phyloP scores from a whole-genome alignment of 2,797 vertebrate species.

The Sorex maritimensis region DNA sequence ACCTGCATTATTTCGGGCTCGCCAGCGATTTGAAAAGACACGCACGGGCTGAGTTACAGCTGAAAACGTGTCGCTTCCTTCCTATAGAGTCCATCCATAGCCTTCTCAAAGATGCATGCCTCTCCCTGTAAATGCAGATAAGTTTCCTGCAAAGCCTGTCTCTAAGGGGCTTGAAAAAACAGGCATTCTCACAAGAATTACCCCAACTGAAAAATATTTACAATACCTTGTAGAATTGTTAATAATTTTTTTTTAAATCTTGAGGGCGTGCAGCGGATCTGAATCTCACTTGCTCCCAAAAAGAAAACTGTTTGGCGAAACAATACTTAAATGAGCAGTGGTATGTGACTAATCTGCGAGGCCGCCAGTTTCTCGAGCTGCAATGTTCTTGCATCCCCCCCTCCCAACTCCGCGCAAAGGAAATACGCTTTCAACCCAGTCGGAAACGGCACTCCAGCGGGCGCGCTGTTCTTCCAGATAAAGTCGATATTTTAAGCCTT shows the following conservation, averaged over 20 bases:
- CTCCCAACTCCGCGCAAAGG: conserved; percentile 66
- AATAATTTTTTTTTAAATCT: conserved; percentile 51
- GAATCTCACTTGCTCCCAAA: conserved; percentile 41
- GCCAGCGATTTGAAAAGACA: conserved; percentile 40
- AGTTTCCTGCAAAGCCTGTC: conserved; percentile 16
- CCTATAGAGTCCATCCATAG: not conserved
- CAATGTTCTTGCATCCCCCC: conserved; percentile 41
- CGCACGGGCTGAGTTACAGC: conserved; percentile 16
- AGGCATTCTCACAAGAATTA: conserved; percentile 5
- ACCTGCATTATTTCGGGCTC: not conserved
- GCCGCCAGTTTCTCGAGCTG: conserved; percentile 65
- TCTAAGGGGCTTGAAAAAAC: not conserved
- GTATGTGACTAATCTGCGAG: conserved; percentile 71
- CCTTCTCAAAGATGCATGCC: conserved; percentile 18
- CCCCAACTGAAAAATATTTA: conserved; percentile 56
- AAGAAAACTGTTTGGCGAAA: conserved; percentile 59
- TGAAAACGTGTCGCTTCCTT: conserved; percentile 19
- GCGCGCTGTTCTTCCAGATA: conserved; percentile 78
- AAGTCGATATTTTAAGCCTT: conserved; percentile 76
- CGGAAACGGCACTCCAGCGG: conserved; percentile 79
- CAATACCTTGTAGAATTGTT: conserved; percentile 1
- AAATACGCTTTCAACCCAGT: conserved; percentile 79
- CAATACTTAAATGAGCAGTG: conserved; percentile 75
- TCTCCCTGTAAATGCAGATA: conserved; percentile 33
- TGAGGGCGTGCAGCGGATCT: conserved; percentile 35